Evolutionary conservation across 2,888 invertebrate species (phyloP), one percentile per base, ranked within the genome.

Genomic region (Platypus cylindrus): DNA sequence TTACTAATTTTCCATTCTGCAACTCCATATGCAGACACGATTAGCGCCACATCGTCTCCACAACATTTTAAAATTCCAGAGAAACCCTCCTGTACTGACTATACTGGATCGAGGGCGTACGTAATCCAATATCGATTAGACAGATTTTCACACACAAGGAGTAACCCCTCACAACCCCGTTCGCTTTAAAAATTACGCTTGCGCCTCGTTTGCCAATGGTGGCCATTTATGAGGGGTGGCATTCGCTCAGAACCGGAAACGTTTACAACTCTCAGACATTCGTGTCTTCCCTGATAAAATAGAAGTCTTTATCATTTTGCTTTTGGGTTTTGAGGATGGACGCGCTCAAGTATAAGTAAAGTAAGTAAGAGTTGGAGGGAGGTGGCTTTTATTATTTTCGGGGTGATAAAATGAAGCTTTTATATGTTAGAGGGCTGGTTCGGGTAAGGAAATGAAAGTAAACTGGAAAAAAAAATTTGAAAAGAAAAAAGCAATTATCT

Each of bases 221-320:
- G 33, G 11, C 18, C 12, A 25, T 26, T 27, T 12, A 13, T 29
- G 34, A 34, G 27, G 51, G 53, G 53, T 50, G 51, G 51, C 47
- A 51, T 30, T 51, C 49, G 48, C 47, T 45, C 45, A 47, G 44
- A 44, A 45, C 56, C 56, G 58, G 56, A 57, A 56, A 51, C 47
- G 45, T 48, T 49, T 44, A 42, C 49, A 50, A 55, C 56, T 56
- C 55, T 56, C 50, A 53, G 53, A 49, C 53, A 51, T 53, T 56
- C 55, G 55, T 56, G 56, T 56, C 56, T 55, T 58, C 56, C 56
- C 58, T n/a, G 56, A 44, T 48, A 57, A 58, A 58, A 58, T 58
- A 56, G 56, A 55, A 55, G 53, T 47, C 45, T 50, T 49, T 29
- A 17, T 29, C 29, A 29, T 29, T 15, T 22, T 16, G 11, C 22